These are phyloP conservation scores for Zele albiditarsus DNA, from an alignment of 2,888 invertebrate species.

Conservation along the genomic window DNA sequence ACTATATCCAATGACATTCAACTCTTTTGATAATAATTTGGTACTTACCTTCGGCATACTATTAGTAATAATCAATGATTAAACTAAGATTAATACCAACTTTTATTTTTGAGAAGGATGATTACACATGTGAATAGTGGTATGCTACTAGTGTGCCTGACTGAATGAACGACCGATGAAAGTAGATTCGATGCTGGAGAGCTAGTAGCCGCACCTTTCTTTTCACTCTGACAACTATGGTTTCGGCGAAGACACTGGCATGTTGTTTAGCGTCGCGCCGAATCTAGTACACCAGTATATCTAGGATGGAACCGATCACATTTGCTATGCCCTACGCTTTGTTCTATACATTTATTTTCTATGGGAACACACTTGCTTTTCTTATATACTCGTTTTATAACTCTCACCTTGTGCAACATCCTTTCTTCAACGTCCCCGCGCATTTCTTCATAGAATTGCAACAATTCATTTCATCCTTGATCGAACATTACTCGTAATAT, in stretches of 20 bases:
- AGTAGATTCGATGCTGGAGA: constrained; percentile 59
- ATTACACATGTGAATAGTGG: constrained; percentile 19
- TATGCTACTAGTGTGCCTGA: constrained; percentile 58
- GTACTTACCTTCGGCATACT: not conserved
- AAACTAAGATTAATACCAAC: no score
- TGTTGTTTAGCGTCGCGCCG: constrained; percentile 3
- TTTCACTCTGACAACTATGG: constrained; percentile 41
- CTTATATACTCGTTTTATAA: constrained; percentile 12
- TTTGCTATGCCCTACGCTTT: constrained; percentile 5
- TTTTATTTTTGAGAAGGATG: not conserved
- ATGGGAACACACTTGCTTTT: not conserved
- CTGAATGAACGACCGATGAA: constrained; percentile 69
- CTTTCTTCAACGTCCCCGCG: constrained; percentile 30
- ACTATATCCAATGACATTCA: not conserved
- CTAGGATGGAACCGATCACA: constrained; percentile 56
- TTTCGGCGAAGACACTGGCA: constrained; percentile 47
- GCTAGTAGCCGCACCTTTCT: constrained; percentile 48
- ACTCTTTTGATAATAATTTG: not conserved
- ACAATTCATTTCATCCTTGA: constrained; percentile 3
- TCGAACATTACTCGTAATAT: not conserved
- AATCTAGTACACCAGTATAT: constrained; percentile 61
- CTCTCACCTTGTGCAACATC: constrained; percentile 38
- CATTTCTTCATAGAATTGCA: constrained; percentile 33
- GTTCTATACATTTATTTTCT: constrained; percentile 11
- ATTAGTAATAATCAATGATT: not conserved